phyloP scores from a whole-genome alignment of 2,113 vertebrate species.

The Dipodomys spectabilis region DNA sequence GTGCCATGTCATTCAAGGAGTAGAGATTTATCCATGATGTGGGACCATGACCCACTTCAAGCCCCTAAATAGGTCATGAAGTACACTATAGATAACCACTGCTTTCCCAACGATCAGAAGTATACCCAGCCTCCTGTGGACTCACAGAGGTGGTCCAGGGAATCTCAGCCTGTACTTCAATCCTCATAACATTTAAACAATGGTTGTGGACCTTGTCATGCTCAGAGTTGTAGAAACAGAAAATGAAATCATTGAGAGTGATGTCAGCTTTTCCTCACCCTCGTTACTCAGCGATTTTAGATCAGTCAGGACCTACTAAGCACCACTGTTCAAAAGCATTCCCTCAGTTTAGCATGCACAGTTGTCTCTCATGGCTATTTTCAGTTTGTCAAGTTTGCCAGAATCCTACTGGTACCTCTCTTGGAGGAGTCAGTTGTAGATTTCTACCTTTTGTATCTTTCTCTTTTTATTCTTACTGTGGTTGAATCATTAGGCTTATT shows the following conservation, averaged over 20 bases:
- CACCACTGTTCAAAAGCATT: background rate
- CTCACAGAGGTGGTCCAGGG: background rate
- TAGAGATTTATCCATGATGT: background rate
- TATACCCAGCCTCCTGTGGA: background rate
- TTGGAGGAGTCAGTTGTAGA: background rate
- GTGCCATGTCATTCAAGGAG: background rate
- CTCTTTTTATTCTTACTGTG: background rate
- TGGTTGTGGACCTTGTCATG: background rate
- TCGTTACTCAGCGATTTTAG: background rate
- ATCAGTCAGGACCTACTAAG: background rate
- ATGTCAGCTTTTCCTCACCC: background rate
- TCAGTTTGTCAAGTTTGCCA: background rate
- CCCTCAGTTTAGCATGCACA: background rate
- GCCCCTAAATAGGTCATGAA: background rate
- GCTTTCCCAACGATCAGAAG: background rate
- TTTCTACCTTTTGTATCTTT: constrained; percentile 23
- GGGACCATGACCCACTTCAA: background rate
- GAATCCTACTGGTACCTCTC: background rate
- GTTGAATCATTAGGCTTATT: constrained; percentile 28
- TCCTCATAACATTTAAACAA: background rate
- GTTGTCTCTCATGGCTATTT: background rate
- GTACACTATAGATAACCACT: background rate
- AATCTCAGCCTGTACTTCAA: background rate
- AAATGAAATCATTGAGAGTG: background rate
- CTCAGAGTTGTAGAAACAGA: background rate